Percentiles rank a stretch among this genome's conserved stretches.
These are phyloP conservation scores for Lontra canadensis DNA, from an alignment of 2,113 vertebrate species.

Conservation along the genomic window DNA sequence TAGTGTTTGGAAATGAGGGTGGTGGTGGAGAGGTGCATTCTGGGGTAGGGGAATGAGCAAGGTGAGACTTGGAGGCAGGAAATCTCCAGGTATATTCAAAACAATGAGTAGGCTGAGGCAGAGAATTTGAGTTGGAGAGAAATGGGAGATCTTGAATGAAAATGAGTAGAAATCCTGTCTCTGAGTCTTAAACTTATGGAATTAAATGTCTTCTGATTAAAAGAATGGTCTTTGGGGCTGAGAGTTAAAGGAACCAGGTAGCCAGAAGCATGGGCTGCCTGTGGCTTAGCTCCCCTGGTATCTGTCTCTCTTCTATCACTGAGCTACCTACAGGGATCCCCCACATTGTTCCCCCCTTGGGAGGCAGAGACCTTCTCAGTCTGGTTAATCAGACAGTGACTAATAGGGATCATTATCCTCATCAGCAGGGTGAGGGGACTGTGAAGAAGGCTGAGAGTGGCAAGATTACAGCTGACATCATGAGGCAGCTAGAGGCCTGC, in stretches of 20 bases:
- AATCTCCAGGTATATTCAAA: neutral
- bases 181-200: neutral
- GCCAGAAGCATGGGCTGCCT: neutral
- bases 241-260: neutral
- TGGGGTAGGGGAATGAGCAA: neutral
- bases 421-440: slow-evolving; percentile 29
- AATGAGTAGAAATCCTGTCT: neutral
- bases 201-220: neutral
- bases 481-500: neutral
- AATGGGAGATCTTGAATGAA: neutral
- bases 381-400: slow-evolving; percentile 42
- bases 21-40: neutral
- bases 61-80: neutral
- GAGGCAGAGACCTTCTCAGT: slow-evolving; percentile 37
- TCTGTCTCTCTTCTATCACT: neutral
- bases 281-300: neutral
- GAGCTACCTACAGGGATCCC: neutral
- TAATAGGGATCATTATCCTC: slow-evolving; percentile 60
- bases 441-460: neutral
- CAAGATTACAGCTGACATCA: slow-evolving; percentile 24
- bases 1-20: neutral
- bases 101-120: neutral
- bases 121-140: neutral
- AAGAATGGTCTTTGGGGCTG: neutral
- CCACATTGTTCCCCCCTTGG: neutral